These are phyloP conservation scores for Sceloporus undulatus DNA, from an alignment of 2,113 vertebrate species.

Conservation along the genomic window DNA sequence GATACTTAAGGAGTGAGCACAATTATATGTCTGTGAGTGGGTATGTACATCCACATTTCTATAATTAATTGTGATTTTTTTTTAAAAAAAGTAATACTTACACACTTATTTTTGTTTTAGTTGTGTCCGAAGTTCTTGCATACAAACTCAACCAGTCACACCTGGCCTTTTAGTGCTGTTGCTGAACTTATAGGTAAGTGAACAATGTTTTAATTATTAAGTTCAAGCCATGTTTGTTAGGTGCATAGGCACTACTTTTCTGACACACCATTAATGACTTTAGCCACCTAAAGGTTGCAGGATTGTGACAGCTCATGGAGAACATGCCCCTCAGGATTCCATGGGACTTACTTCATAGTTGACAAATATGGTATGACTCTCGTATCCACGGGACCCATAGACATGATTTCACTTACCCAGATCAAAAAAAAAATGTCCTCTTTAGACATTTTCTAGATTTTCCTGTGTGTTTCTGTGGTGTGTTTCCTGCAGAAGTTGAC, in stretches of 20 bases:
- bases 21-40: not conserved
- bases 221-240: not conserved
- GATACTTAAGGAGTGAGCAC: not conserved
- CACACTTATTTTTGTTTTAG: conserved; percentile 80
- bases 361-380: too few species aligned
- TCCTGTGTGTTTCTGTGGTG: too few species aligned
- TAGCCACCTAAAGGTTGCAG: not conserved
- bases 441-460: too few species aligned
- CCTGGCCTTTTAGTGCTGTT: conserved; percentile 95
- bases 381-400: too few species aligned
- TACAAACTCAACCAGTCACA: conserved; percentile 97
- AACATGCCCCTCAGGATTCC: not conserved
- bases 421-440: too few species aligned
- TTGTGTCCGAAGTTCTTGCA: conserved; percentile 93
- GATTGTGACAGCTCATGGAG: not conserved
- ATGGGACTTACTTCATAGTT: not conserved
- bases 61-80: not conserved
- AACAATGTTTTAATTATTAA: conserved; percentile 19
- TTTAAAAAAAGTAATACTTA: conserved; percentile 30
- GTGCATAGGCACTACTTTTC: not conserved
- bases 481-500: too few species aligned
- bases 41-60: not conserved
- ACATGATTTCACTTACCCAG: too few species aligned
- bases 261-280: not conserved
- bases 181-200: conserved; percentile 97